These are phyloP conservation scores for Catamblyrhynchus diadema DNA, from an alignment of 2,797 vertebrate species.

Conservation along the genomic window DNA sequence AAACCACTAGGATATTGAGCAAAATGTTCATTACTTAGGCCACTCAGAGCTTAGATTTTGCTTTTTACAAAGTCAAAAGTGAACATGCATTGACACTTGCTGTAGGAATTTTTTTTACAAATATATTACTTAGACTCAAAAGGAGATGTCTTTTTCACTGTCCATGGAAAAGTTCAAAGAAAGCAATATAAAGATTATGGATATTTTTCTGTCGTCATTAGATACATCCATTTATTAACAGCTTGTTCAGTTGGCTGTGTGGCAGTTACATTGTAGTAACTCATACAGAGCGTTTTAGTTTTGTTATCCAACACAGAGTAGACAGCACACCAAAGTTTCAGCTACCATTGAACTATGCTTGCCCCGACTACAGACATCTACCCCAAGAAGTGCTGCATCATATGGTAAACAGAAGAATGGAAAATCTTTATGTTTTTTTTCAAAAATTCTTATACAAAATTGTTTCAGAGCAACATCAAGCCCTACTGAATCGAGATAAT, in stretches of 20 bases:
- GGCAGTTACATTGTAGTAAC: not conserved
- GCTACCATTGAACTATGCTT: not conserved
- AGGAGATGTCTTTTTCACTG: not conserved
- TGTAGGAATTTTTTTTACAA: not conserved
- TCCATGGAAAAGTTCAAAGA: not conserved
- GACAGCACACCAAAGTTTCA: not conserved
- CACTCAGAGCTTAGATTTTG: not conserved
- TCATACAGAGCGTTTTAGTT: not conserved
- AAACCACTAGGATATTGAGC: rapidly evolving
- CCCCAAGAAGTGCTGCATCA: not conserved
- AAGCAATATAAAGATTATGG: not conserved
- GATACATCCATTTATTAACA: not conserved
- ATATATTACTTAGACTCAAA: not conserved
- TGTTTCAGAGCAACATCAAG: not conserved
- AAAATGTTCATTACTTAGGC: not conserved
- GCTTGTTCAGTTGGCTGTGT: not conserved
- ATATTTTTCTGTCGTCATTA: not conserved
- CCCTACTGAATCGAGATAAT: not conserved
- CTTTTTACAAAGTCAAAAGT: not conserved
- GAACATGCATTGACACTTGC: not conserved
- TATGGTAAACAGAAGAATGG: not conserved
- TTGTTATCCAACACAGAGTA: too few species aligned
- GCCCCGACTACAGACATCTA: not conserved
- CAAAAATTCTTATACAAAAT: not conserved
- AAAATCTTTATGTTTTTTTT: not conserved